Percentiles rank a stretch among this genome's conserved stretches.
phyloP scores from a whole-genome alignment of 2,113 vertebrate species.

The Phainopepla nitens region DNA sequence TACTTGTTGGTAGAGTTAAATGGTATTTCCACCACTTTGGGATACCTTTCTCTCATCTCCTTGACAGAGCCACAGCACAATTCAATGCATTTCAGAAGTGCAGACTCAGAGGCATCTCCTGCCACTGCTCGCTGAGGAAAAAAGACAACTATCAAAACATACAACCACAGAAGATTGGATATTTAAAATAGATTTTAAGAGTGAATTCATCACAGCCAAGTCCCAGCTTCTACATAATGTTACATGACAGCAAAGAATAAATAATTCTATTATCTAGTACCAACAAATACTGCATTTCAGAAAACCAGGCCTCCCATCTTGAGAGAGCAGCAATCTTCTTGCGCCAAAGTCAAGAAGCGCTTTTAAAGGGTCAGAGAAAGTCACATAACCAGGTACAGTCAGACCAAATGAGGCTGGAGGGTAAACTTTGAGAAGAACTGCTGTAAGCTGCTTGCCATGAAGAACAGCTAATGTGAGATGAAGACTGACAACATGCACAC shows the following conservation, averaged over 20 bases:
- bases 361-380: not conserved
- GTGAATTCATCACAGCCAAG: not conserved
- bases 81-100: constrained; percentile 80
- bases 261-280: not conserved
- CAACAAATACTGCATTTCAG: not conserved
- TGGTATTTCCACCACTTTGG: constrained; percentile 80
- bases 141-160: not conserved
- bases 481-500: not conserved
- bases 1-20: constrained; percentile 86
- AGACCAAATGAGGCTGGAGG: not conserved
- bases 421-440: not conserved
- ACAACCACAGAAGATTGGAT: not conserved
- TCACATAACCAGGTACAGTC: not conserved
- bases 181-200: not conserved
- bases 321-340: not conserved
- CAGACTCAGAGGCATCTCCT: constrained; percentile 79
- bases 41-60: constrained; percentile 75
- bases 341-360: not conserved
- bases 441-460: not conserved
- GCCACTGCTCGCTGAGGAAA: constrained; percentile 73
- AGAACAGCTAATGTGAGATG: not conserved
- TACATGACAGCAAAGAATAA: not conserved
- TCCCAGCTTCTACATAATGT: not conserved
- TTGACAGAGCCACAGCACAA: constrained; percentile 80
- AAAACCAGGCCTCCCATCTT: not conserved